A percentile compares a stretch with the other conserved stretches of the same genome.
Evolutionary conservation across 37 sponge, comb jelly and placozoan genomes (phyloP).

Genomic region (Beroe forskalii): DNA sequence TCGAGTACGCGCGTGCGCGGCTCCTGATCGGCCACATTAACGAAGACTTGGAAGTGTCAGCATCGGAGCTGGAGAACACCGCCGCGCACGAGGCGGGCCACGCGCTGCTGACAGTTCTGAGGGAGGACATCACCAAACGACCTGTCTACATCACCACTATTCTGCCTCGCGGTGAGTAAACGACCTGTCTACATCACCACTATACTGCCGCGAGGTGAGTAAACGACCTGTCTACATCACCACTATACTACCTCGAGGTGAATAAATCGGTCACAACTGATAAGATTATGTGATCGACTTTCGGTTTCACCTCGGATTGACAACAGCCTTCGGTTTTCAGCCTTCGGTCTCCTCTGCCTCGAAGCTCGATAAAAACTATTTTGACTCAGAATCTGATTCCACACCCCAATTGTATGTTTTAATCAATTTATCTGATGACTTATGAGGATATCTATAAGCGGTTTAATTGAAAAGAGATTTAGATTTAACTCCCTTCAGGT

Average conservation of each 20-base stretch:
- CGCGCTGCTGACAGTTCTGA: slow-evolving; percentile 10
- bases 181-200: slow-evolving; percentile 53
- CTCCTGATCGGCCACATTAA: slow-evolving; percentile 47
- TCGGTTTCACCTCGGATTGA: too few relatives aligned
- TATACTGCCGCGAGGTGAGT: slow-evolving; percentile 29
- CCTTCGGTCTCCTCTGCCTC: too few relatives aligned
- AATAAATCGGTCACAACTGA: too few relatives aligned
- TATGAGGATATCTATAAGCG: too few relatives aligned
- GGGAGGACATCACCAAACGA: slow-evolving; percentile 34
- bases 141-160: slow-evolving; percentile 57
- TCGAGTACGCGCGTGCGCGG: slow-evolving; percentile 20
- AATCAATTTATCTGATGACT: too few relatives aligned
- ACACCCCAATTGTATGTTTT: too few relatives aligned
- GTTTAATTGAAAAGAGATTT: not conserved
- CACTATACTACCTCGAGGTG: slow-evolving; percentile 36
- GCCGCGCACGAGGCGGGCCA: slow-evolving; percentile 61
- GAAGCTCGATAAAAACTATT: too few relatives aligned
- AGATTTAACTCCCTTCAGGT: not conserved
- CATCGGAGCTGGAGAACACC: not conserved
- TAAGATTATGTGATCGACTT: too few relatives aligned
- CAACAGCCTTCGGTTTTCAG: too few relatives aligned
- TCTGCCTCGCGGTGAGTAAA: slow-evolving; percentile 10
- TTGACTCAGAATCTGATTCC: too few relatives aligned
- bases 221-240: slow-evolving; percentile 44
- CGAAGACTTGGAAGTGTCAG: slow-evolving; percentile 34